Evolutionary conservation across 1,140 invertebrate species (phyloP).

Genomic region (Heliothis virescens): DNA sequence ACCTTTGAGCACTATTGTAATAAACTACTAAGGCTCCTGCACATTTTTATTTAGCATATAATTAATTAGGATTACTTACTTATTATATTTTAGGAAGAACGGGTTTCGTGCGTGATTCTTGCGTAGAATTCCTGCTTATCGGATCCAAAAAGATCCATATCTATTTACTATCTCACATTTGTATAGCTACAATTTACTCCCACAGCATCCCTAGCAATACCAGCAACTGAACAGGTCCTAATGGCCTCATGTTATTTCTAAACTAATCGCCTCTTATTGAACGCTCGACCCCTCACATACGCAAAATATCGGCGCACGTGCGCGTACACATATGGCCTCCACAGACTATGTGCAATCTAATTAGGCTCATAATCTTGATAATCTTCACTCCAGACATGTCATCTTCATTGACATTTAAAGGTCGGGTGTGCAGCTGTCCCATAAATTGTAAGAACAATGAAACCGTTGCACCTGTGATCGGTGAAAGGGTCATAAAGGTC

Average conservation of each 20-base stretch:
- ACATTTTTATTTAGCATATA: background rate
- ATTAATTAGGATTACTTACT: background rate
- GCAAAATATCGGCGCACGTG: conserved; percentile 41
- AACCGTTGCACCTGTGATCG: conserved; percentile 5
- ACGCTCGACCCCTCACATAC: conserved; percentile 50
- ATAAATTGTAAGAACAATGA: conserved; percentile 13
- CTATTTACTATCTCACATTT: background rate
- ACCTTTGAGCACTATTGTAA: conserved; percentile 7
- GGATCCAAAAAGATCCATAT: background rate
- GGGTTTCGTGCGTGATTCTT: background rate
- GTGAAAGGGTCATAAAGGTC: background rate
- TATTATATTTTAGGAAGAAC: too few species aligned
- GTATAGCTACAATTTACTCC: background rate
- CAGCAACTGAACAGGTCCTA: conserved; percentile 24
- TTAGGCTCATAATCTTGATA: conserved; percentile 44
- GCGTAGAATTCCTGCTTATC: background rate
- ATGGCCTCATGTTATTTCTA: conserved; percentile 24
- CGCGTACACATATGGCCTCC: conserved; percentile 30
- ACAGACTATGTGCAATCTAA: conserved; percentile 46
- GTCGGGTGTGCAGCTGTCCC: conserved; percentile 23
- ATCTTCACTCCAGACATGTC: conserved; percentile 42
- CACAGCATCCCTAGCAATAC: background rate
- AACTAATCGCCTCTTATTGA: conserved; percentile 45
- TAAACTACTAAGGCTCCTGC: background rate
- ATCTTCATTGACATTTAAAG: conserved; percentile 30